These are phyloP conservation scores for Lerista edwardsae DNA, from an alignment of 2,797 vertebrate species.

Conservation along the genomic window DNA sequence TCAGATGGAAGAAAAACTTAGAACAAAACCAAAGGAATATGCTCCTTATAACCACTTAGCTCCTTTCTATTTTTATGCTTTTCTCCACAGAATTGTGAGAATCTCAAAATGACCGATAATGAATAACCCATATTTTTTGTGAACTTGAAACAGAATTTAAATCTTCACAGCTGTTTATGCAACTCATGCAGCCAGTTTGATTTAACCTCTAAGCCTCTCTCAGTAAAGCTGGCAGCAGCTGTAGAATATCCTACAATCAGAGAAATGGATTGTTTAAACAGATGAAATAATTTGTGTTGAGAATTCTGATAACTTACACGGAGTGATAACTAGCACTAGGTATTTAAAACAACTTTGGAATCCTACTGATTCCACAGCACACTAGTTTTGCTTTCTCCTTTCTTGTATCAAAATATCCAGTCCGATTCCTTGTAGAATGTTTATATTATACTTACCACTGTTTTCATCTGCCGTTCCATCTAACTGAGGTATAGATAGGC, in stretches of 20 bases:
- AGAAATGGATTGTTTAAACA: not conserved
- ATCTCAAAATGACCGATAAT: not conserved
- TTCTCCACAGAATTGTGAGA: not conserved
- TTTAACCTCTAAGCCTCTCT: not conserved
- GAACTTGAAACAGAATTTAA: not conserved
- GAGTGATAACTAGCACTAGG: too few species aligned
- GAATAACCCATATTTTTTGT: not conserved
- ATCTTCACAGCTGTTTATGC: not conserved
- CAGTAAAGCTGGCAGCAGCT: not conserved
- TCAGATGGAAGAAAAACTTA: too few species aligned
- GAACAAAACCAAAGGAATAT: not conserved
- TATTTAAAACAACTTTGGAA: too few species aligned
- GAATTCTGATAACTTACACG: not conserved
- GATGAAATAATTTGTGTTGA: not conserved
- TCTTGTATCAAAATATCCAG: too few species aligned
- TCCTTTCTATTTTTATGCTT: not conserved
- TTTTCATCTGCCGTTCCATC: constrained; percentile 97
- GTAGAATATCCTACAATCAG: not conserved
- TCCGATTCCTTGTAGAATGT: too few species aligned
- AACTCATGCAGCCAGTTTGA: not conserved
- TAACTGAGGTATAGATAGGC: constrained; percentile 94
- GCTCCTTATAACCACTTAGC: not conserved
- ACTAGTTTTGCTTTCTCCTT: too few species aligned
- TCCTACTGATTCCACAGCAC: too few species aligned
- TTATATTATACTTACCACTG: constrained; percentile 83